Conservation (phyloP, 2,113 vertebrate genomes). For the Pithys albifrons region DNA sequence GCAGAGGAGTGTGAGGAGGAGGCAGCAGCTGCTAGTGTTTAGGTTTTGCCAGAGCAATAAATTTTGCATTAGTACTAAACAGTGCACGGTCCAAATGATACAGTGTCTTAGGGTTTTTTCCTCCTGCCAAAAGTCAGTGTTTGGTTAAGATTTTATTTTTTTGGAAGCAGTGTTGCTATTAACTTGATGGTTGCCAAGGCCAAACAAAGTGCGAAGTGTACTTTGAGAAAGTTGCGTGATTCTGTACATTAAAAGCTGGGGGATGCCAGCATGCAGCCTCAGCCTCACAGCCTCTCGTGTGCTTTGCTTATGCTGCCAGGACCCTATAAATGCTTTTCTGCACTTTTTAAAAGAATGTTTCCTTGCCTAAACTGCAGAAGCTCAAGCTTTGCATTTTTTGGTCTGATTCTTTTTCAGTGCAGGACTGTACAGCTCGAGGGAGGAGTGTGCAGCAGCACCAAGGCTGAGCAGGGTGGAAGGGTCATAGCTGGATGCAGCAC, state of each 20-base stretch:
- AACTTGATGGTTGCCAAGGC: conserved; percentile 43
- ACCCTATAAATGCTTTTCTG: neutral
- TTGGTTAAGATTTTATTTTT: conserved; percentile 47
- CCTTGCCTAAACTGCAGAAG: neutral
- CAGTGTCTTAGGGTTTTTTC: neutral
- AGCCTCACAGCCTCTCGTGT: neutral
- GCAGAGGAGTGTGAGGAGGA: conserved; percentile 7
- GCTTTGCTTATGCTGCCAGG: neutral
- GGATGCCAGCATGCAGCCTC: neutral
- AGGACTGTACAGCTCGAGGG: neutral
- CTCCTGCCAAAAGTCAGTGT: neutral
- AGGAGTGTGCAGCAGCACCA: neutral
- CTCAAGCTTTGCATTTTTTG: neutral
- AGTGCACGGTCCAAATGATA: conserved; percentile 24
- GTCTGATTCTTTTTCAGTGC: accelerated
- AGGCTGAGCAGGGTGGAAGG: neutral
- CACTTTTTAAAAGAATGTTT: neutral
- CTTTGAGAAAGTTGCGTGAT: conserved; percentile 35
- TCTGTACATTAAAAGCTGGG: neutral
- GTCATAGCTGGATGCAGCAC: neutral
- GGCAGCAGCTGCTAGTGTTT: conserved; percentile 38
- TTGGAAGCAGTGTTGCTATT: conserved; percentile 16
- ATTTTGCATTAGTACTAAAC: neutral
- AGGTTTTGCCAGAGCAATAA: conserved; percentile 12
- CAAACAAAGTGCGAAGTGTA: conserved; percentile 45